Base-by-base conservation (phyloP, 2,888 invertebrate genomes). In the Eueremaeus valkanovi region DNA sequence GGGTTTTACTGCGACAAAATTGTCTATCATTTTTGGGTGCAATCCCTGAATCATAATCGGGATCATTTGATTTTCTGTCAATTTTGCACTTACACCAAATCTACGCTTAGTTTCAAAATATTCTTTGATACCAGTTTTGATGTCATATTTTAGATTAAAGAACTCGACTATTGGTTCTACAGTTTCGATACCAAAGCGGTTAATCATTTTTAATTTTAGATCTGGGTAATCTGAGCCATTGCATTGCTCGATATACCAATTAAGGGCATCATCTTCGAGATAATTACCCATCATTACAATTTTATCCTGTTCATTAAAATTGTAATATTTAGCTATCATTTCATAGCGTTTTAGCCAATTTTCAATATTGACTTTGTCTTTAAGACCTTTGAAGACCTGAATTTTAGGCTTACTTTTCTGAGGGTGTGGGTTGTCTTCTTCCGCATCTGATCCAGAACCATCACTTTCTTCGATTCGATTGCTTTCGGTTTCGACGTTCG, bases 21-120 rank as follows among this genome's bases (percentile, higher is more conserved):
- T 8, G 6, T 27, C 16, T 8, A 27, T 31, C 29, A 74, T 13
- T 18, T 63, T n/a, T 24, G 58, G 40, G n/a, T 27, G 24, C 2
- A 74, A 36, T 18, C 24, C 13, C 1, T 66, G 36, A 11, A 74
- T 74, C 74, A 74, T 74, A 16, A 74, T 0, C 1, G 74, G 29
- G 1, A 74, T 61, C 16, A 61, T 40, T 66, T 74, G 66, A 5
- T 24, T 8, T 66, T 74, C 74, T 18, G n/a, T 66, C 1, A 74
- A 16, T n/a, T 3, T 29, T 16, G 74, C 63, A 5, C 24, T 5
- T 11, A 24, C 18, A 18, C 61, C 74, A 21, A 45, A 49, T 0
- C 74, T 42, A 27, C 74, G 18, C 24, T 74, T 74, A 0, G 9
- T n/a, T 31, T 74, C 74, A 49, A 74, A 74, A 16, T 74, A 74